Percentiles rank a stretch among this genome's conserved stretches.
Conservation (phyloP, 2,888 invertebrate species). For the Caenorhabditis sp. region DNA sequence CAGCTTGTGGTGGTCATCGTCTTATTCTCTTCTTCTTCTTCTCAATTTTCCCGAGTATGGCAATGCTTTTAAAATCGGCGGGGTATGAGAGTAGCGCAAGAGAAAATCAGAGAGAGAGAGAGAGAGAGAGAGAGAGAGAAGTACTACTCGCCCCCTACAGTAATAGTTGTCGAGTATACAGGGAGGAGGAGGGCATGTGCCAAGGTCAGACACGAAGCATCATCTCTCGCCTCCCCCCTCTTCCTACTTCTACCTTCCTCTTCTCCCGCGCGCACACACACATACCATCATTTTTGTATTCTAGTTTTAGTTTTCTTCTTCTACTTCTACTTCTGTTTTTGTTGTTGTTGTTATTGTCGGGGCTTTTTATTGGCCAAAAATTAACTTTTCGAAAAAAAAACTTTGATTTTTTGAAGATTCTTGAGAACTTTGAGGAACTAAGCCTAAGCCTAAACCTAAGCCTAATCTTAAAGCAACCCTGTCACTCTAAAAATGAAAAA, state of each 20-base stretch:
- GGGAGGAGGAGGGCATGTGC: conserved; percentile 19
- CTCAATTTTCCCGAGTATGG: background rate
- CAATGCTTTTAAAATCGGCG: conserved; percentile 19
- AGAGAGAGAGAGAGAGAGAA: background rate
- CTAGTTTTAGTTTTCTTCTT: conserved; percentile 6
- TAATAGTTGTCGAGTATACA: background rate
- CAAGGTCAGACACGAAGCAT: conserved; percentile 35
- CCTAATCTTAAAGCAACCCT: too few relatives aligned
- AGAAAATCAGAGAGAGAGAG: too few relatives aligned
- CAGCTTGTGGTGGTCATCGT: conserved; percentile 16
- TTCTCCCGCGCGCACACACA: too few relatives aligned
- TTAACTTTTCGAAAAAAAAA: background rate
- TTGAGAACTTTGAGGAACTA: background rate
- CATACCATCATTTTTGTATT: background rate
- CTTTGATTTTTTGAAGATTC: too few relatives aligned
- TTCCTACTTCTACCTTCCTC: background rate
- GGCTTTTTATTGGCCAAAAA: background rate
- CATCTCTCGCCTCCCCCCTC: background rate
- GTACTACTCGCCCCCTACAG: conserved; percentile 2
- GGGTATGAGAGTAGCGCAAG: background rate
- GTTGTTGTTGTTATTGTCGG: background rate
- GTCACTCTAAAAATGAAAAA: too few relatives aligned
- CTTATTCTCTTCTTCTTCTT: conserved; percentile 1
- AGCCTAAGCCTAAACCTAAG: background rate
- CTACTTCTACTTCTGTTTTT: background rate